Evolutionary conservation across 2,113 vertebrate genomes (phyloP).

Genomic region (Nycticryphes semicollaris): DNA sequence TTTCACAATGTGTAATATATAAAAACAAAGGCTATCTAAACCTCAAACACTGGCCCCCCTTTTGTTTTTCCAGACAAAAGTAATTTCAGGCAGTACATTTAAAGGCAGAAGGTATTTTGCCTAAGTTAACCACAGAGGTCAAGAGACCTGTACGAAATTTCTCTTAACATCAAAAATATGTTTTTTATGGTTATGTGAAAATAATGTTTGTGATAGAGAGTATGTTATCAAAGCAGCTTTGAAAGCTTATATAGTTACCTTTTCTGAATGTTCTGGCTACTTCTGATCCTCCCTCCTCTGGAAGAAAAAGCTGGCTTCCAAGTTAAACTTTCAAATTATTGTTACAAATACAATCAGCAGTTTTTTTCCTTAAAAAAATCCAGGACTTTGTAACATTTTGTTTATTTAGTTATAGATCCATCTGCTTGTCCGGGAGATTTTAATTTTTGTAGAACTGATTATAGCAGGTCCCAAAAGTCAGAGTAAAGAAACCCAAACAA

Average conservation of each 20-base stretch:
- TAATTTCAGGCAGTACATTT: not conserved
- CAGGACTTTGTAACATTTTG: not conserved
- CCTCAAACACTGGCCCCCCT: not conserved
- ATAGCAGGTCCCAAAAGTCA: not conserved
- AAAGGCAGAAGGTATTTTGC: not conserved
- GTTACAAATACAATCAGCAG: not conserved
- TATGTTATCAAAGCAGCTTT: constrained; percentile 1
- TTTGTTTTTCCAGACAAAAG: not conserved
- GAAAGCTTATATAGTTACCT: constrained; percentile 34
- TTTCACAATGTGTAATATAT: not conserved
- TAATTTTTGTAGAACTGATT: constrained; percentile 5
- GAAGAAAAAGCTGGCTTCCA: constrained; percentile 56
- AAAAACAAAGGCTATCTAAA: not conserved
- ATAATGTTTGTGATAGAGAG: not conserved
- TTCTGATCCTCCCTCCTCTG: constrained; percentile 54
- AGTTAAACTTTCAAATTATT: constrained; percentile 17
- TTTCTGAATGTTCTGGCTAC: constrained; percentile 50
- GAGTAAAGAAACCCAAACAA: not conserved
- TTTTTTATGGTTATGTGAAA: constrained; percentile 28
- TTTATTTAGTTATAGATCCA: not conserved
- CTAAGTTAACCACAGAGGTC: not conserved
- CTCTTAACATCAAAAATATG: not conserved
- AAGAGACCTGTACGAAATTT: not conserved
- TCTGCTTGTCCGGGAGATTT: constrained; percentile 9
- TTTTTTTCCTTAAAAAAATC: constrained; percentile 15